Evolutionary conservation across 2,888 invertebrate genomes (phyloP).

Genomic region (Chirona hameri): DNA sequence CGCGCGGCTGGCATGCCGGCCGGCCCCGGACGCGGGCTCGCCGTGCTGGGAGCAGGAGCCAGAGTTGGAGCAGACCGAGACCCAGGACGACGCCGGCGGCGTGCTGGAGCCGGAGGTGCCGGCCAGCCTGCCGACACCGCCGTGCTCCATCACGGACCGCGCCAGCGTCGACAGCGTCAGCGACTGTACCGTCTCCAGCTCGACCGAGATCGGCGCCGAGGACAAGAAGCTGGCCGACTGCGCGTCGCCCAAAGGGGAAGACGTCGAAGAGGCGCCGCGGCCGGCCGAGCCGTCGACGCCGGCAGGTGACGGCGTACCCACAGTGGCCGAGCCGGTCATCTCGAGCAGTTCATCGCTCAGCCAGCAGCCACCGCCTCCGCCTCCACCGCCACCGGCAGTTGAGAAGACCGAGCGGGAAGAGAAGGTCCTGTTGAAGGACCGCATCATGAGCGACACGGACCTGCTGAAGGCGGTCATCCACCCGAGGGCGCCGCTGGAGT

Average conservation of each 20-base stretch:
- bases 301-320: not conserved
- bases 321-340: constrained; percentile 12
- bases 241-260: constrained; percentile 1
- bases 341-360: not conserved
- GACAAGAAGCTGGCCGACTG: constrained; percentile 26
- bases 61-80: not conserved
- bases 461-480: constrained; percentile 32
- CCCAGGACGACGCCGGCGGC: not conserved
- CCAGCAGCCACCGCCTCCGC: not conserved
- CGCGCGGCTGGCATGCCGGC: constrained; percentile 31
- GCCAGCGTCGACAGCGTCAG: constrained; percentile 30
- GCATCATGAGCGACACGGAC: not conserved
- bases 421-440: not conserved
- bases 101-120: constrained; percentile 26
- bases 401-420: constrained; percentile 25
- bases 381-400: not conserved
- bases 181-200: constrained; percentile 30
- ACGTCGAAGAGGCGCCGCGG: not conserved
- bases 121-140: constrained; percentile 12
- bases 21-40: constrained; percentile 38
- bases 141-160: constrained; percentile 23
- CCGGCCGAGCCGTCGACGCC: constrained; percentile 24
- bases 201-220: constrained; percentile 26
- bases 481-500: constrained; percentile 31
- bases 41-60: constrained; percentile 34